Conservation (phyloP, 92 coral and sea anemone species). For the Umimayanthus chanpuru region DNA sequence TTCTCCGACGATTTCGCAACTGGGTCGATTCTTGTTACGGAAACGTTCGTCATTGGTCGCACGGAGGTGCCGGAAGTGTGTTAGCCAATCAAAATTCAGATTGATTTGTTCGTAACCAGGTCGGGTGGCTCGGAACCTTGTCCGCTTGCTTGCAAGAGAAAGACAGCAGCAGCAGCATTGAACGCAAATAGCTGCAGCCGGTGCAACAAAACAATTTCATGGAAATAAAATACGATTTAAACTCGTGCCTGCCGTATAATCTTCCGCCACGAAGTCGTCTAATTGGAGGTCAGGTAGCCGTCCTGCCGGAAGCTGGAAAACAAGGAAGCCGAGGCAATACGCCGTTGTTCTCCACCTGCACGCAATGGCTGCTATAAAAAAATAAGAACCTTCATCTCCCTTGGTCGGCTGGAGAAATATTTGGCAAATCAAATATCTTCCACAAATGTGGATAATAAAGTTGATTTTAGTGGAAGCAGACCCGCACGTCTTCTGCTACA, state of each 20-base stretch:
- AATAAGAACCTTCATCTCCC: too few species aligned
- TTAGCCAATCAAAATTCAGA: slow-evolving; percentile 21
- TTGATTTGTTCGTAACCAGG: slow-evolving; percentile 11
- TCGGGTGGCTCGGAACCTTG: background rate
- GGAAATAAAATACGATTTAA: too few species aligned
- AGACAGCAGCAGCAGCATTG: too few species aligned
- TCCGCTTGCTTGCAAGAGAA: background rate
- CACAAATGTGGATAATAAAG: too few species aligned
- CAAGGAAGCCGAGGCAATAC: background rate
- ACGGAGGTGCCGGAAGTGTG: background rate
- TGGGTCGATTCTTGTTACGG: slow-evolving; percentile 35
- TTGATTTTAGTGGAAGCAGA: background rate
- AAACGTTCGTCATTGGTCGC: slow-evolving; percentile 39
- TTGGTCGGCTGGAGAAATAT: background rate
- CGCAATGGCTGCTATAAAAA: background rate
- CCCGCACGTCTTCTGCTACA: background rate
- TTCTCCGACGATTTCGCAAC: slow-evolving; percentile 33
- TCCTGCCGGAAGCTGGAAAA: background rate
- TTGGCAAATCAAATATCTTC: too few species aligned
- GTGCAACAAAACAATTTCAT: too few species aligned
- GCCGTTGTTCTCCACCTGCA: background rate
- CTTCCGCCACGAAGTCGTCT: background rate
- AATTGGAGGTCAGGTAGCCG: background rate
- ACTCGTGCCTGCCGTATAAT: background rate
- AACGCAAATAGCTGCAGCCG: too few species aligned